Base-by-base conservation (phyloP, 2,113 vertebrate genomes). In the Rostratula benghalensis region DNA sequence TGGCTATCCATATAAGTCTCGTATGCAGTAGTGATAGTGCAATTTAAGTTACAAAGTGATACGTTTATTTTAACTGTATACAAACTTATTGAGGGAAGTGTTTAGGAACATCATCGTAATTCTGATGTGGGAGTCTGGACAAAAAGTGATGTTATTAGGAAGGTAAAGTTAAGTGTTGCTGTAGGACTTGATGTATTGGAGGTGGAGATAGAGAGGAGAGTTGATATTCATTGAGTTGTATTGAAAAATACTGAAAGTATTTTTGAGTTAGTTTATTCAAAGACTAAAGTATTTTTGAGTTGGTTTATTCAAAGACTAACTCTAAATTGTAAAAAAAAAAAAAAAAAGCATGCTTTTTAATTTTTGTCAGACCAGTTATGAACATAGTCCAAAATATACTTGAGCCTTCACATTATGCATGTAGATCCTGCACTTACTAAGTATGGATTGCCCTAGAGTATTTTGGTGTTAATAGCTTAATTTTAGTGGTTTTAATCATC, bases 131-230 rank as follows among this genome's bases (percentile, higher is more conserved):
- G 8, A 83, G 85, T 56, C 45, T 51, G 19, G 18, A 54, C 9
- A 27, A 86, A 83, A 80, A 33, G 19, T 71, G 5, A 22, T 6
- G 11, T 46, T 61, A 56, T 63, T 79, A 83, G 30, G 19, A 86
- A 65, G 7, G 31, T 57, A 67, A 78, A 27, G 2, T 39, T 45
- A 39, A 51, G 6, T 27, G 3, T 41, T 83, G 17, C 24, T 70
- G 24, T 37, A 45, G 10, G 5, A n/a, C 37, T 75, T 74, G 31
- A 33, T 60, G 11, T 64, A 28, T 56, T 64, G 7, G 7, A 12
- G 3, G 1, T 57, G 9, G 7, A 4, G 4, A 0, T n/a, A 37
- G 53, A 56, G 24, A 54, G 4, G 6, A 51, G 10, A 3, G 37
- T 27, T 85, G 18, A 11, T 77, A 30, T 48, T 65, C 11, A 37